phyloP scores from a whole-genome alignment of 2,888 invertebrate genomes.

The Dolomedes plantarius region DNA sequence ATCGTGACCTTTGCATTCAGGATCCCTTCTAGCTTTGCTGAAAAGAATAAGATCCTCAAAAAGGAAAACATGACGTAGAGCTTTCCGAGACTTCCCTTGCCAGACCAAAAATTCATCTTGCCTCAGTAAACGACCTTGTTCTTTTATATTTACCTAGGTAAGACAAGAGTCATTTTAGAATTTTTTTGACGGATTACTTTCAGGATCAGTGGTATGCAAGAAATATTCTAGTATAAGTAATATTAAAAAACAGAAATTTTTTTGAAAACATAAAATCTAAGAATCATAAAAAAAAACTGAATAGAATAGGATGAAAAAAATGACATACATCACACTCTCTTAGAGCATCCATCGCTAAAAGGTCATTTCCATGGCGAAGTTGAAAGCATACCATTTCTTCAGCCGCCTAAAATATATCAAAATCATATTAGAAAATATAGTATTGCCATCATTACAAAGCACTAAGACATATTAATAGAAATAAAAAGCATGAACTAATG shows the following conservation, averaged over 20 bases:
- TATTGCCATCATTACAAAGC: too few relatives aligned
- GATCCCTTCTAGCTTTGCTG: constrained; percentile 90
- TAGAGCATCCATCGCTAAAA: constrained; percentile 95
- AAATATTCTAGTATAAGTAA: too few relatives aligned
- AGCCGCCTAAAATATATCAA: too few relatives aligned
- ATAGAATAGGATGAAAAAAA: neutral
- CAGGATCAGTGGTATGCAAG: too few relatives aligned
- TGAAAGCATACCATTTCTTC: constrained; percentile 96
- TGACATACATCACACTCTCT: constrained; percentile 90
- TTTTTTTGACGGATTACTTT: too few relatives aligned
- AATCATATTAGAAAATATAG: too few relatives aligned
- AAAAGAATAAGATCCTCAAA: constrained; percentile 96
- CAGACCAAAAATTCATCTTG: constrained; percentile 95
- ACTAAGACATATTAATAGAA: neutral
- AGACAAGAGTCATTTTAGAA: constrained; percentile 21
- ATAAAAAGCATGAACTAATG: neutral
- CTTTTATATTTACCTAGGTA: constrained; percentile 88
- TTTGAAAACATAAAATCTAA: too few relatives aligned
- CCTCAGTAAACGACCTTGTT: constrained; percentile 90
- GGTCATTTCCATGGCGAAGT: constrained; percentile 93
- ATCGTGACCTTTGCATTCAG: constrained; percentile 89
- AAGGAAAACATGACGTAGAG: constrained; percentile 88
- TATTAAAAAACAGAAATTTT: too few relatives aligned
- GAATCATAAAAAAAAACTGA: too few relatives aligned
- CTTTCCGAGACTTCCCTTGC: constrained; percentile 87